Conservation (phyloP, 2,113 vertebrate species). For the Panthera uncia region DNA sequence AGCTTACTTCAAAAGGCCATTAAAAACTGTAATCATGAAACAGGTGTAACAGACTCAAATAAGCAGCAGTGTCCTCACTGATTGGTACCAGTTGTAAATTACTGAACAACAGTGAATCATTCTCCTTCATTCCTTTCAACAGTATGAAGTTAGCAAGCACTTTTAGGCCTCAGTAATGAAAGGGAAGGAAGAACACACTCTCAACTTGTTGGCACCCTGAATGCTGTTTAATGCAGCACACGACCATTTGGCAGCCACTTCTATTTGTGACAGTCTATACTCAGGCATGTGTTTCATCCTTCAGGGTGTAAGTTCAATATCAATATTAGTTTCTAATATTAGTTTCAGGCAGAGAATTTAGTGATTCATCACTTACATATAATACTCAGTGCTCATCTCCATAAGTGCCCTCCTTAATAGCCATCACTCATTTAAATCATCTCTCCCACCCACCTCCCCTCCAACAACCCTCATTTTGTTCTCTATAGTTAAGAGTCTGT, state of each 20-base stretch:
- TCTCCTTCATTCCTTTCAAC: background rate
- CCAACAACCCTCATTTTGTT: background rate
- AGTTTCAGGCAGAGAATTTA: too few species aligned
- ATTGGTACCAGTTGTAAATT: background rate
- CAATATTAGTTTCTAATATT: background rate
- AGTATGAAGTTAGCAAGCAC: background rate
- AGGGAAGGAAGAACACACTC: rapidly evolving
- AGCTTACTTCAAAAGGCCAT: background rate
- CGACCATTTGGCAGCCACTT: background rate
- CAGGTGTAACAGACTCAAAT: background rate
- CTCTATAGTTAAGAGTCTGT: background rate
- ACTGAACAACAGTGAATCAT: background rate
- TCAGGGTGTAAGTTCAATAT: background rate
- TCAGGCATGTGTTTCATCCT: background rate
- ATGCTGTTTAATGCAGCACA: rapidly evolving
- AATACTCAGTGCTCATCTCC: too few species aligned
- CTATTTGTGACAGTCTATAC: rapidly evolving
- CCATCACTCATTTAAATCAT: background rate
- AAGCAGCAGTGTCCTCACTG: background rate
- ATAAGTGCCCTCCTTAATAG: background rate
- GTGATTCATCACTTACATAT: too few species aligned
- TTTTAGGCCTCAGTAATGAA: background rate
- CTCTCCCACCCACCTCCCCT: background rate
- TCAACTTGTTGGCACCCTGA: background rate
- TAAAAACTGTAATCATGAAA: background rate